Base-by-base conservation (phyloP, 2,888 invertebrate genomes). In the Watsonalla binaria region DNA sequence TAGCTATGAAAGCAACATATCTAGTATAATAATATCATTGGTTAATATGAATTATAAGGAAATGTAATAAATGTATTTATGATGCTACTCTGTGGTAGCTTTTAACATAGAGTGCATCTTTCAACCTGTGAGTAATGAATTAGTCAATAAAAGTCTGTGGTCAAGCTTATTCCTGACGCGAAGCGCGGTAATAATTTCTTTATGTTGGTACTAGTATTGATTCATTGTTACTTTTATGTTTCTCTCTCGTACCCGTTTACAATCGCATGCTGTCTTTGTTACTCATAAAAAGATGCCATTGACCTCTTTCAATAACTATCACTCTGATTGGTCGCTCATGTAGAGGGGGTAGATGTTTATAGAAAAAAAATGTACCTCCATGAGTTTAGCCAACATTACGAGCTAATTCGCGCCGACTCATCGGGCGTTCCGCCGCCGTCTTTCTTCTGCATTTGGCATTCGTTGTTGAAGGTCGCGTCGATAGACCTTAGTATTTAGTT, bases 381-480 rank as follows among this genome's bases (percentile, higher is more conserved):
- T 45, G 63, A 68, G 35, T 54, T 9, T 54, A 59, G 75, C 82
- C 85, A 85, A 84, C 84, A 67, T 80, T 62, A 68, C 58, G 56
- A 55, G 58, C n/a, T 50, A 57, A 75, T 84, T 82, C 75, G 82
- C 84, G 84, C 83, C 84, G 81, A 80, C 79, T 80, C 82, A 76
- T 73, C 66, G 68, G 57, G 55, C 59, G 52, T 37, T 35, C 72
- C 70, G 80, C 68, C 80, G 82, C 80, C 82, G 70, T 73, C 86
- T 61, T 84, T 82, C 91, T 90, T 91, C 90, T 90, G 85, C 88
- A 86, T 88, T 90, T 88, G 83, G 87, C 88, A 84, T 88, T 86
- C 86, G 78, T 77, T 80, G 85, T 84, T 81, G 86, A 84, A 87
- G 90, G 90, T 90, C 86, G 90, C 78, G 84, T 75, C 76, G 8